These are phyloP conservation scores for Mnemiopsis leidyi DNA, from an alignment of 37 sponge, comb jelly and placozoan genomes.

Conservation along the genomic window DNA sequence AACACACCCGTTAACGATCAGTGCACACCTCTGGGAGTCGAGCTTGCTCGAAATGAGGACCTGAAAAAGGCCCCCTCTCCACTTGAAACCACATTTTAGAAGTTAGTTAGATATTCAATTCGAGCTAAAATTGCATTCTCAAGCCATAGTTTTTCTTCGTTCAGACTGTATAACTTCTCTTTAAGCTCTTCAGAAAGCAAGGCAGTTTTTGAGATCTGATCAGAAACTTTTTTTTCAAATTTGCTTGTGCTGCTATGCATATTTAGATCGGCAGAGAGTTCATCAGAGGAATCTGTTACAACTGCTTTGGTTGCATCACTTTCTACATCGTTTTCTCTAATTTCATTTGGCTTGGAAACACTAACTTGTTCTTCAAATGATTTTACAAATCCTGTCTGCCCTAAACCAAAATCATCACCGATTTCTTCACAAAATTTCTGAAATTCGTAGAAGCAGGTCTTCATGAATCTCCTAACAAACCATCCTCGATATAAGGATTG, in stretches of 20 bases:
- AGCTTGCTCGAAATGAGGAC: too few relatives aligned
- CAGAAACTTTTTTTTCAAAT: neutral
- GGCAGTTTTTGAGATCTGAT: neutral
- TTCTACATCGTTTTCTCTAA: neutral
- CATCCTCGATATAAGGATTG: neutral
- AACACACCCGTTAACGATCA: too few relatives aligned
- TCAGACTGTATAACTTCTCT: neutral
- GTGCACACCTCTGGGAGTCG: too few relatives aligned
- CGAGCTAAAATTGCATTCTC: constrained; percentile 41
- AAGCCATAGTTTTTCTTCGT: neutral
- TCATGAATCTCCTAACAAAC: neutral
- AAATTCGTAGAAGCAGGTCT: neutral
- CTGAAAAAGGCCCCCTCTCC: too few relatives aligned
- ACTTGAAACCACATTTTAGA: too few relatives aligned
- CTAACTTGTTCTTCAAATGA: neutral
- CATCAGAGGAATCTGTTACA: neutral
- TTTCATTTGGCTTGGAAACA: neutral
- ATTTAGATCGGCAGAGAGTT: neutral
- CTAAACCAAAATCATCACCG: neutral
- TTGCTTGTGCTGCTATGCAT: too few relatives aligned
- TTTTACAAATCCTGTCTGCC: neutral
- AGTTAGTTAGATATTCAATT: constrained; percentile 9
- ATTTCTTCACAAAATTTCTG: neutral
- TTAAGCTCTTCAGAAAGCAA: neutral
- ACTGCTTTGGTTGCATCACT: neutral